phyloP scores from a whole-genome alignment of 2,888 invertebrate genomes.

The Drosophila mercatorum region DNA sequence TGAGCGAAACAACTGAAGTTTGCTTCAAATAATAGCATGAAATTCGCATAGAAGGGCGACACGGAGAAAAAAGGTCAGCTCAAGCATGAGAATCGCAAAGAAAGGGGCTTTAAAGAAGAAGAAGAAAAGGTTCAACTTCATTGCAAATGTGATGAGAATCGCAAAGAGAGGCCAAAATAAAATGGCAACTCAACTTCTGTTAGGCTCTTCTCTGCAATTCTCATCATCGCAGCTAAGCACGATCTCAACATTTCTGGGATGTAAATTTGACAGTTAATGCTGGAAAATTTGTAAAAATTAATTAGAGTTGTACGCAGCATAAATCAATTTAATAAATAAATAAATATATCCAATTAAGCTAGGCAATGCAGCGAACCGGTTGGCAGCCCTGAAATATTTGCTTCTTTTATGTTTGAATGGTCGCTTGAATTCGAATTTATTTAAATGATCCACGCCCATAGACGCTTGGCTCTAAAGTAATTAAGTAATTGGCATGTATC shows the following conservation, averaged over 20 bases:
- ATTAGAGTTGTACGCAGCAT: too few relatives aligned
- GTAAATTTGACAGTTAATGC: too few relatives aligned
- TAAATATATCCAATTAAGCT: not conserved
- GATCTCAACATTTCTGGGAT: too few relatives aligned
- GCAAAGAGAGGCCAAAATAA: not conserved
- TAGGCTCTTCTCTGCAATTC: too few relatives aligned
- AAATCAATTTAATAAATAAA: not conserved
- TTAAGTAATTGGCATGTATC: slow-evolving; percentile 26
- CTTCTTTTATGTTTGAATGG: not conserved
- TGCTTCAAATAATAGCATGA: not conserved
- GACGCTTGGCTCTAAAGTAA: not conserved
- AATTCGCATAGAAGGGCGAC: not conserved
- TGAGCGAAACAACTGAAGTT: not conserved
- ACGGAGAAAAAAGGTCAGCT: not conserved
- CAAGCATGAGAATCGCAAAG: not conserved
- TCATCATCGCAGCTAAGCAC: not conserved
- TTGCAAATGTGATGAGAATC: not conserved
- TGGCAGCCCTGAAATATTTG: not conserved
- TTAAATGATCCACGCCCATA: not conserved
- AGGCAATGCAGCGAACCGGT: not conserved
- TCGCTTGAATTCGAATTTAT: not conserved
- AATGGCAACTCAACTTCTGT: not conserved
- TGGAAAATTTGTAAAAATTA: too few relatives aligned
- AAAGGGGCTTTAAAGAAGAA: too few relatives aligned
- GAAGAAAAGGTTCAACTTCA: too few relatives aligned